Base-by-base conservation (phyloP, 2,113 vertebrate species). In the Micromys minutus region DNA sequence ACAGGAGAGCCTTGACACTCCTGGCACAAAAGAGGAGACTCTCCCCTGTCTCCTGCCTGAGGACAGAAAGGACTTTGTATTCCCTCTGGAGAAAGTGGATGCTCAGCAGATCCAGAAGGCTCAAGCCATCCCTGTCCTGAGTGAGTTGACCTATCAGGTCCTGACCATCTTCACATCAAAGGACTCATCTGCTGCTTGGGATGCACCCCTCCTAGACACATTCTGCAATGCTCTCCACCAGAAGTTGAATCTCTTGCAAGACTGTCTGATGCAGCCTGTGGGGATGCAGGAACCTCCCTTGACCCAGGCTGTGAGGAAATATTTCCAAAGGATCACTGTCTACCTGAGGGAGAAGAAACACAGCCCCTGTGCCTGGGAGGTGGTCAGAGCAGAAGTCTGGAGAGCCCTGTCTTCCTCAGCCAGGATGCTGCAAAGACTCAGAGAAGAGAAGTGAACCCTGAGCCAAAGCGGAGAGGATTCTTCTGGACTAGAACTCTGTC, bases 261-360 rank as follows among this genome's bases (percentile, higher is more conserved):
- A 3, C 88, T 95, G 93, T 69, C 3, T 45, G 52, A 24, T 4
- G 4, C 24, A 22, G 36, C 45, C 87, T n/a, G 69, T 1, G 3
- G 72, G 5, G 11, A 17, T 21, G 15, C 8, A 39, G 21, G 15
- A 71, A n/a, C 7, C 36, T 71, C 36, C 16, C 2, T 36, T 71
- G 67, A 19, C 34, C 16, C 67, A n/a, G 16, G 50, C 80, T 71
- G 67, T 71, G 67, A n/a, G 7, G 36, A n/a, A n/a, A n/a, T 71
- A 71, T 77, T 97, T 96, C 76, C 63, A 65, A 31, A 89, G 92
- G 67, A 61, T 57, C 47, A 31, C 24, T 26, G 21, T 57, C 19
- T 85, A 90, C 16, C 86, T 94, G n/a, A 80, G 24, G 1, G 47
- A 87, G 57, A 97, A 94, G 67, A 45, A 75, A 5, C 31, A 94